Evolutionary conservation across 1,140 invertebrate genomes (phyloP).

Genomic region (Drosophila auraria): DNA sequence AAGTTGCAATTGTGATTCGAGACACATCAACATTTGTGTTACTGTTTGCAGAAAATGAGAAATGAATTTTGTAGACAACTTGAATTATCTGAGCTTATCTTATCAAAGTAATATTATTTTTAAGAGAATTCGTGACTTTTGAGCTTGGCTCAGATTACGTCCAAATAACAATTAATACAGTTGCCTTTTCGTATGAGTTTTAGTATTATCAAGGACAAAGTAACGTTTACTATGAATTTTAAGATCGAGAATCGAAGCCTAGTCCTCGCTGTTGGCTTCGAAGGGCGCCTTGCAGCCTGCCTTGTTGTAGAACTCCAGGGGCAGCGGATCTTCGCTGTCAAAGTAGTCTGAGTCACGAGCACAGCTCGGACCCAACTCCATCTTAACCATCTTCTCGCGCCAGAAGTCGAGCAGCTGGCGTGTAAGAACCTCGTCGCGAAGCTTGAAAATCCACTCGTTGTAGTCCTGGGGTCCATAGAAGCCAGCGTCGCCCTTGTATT

Average conservation of each 20-base stretch:
- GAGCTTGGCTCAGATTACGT: neutral
- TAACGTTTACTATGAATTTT: neutral
- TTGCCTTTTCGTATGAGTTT: neutral
- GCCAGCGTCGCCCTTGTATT: conserved; percentile 62
- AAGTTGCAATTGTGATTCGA: neutral
- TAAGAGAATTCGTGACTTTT: neutral
- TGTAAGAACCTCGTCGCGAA: conserved; percentile 65
- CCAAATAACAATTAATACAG: conserved; percentile 3
- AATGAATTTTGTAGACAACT: neutral
- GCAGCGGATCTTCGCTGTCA: conserved; percentile 49
- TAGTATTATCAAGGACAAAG: neutral
- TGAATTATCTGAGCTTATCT: neutral
- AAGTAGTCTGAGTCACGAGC: conserved; percentile 73
- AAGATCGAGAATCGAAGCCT: neutral
- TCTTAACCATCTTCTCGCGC: conserved; percentile 67
- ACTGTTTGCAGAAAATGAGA: conserved; percentile 3
- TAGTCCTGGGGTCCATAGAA: conserved; percentile 64
- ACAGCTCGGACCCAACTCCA: conserved; percentile 71
- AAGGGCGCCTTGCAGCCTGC: conserved; percentile 72
- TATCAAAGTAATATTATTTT: neutral
- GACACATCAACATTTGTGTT: neutral
- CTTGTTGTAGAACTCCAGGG: conserved; percentile 68
- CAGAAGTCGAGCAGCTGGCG: conserved; percentile 66
- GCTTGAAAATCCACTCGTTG: conserved; percentile 70
- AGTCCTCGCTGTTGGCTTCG: neutral